These are phyloP conservation scores for Galemys pyrenaicus DNA, from an alignment of 2,113 vertebrate genomes.

Conservation along the genomic window DNA sequence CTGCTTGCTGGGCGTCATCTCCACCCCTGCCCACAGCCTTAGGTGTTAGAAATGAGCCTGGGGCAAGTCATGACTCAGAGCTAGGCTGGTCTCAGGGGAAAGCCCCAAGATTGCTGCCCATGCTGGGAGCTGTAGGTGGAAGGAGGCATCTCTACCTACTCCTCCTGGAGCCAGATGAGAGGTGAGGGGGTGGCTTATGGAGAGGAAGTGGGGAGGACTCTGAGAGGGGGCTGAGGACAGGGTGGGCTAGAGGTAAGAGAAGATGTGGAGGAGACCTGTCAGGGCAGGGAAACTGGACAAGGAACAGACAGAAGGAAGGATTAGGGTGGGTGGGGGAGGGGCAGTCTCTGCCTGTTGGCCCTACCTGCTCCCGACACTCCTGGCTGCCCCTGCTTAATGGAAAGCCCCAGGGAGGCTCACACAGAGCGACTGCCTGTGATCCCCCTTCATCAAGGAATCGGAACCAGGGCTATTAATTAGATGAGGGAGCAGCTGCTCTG, in stretches of 20 bases:
- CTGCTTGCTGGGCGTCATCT: not conserved
- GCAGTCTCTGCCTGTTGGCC: not conserved
- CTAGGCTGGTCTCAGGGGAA: not conserved
- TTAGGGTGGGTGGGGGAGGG: not conserved
- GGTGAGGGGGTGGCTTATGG: no score
- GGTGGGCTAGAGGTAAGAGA: not conserved
- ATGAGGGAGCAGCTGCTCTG: constrained; percentile 51
- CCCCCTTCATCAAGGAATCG: constrained; percentile 32
- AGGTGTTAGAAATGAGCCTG: not conserved
- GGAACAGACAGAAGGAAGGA: not conserved
- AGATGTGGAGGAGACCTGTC: not conserved
- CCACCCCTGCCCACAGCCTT: not conserved
- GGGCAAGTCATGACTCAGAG: not conserved
- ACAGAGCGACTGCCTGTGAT: not conserved
- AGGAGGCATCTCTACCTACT: not conserved
- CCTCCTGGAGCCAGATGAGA: not conserved
- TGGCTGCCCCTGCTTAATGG: not conserved
- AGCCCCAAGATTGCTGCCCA: not conserved
- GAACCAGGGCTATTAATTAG: constrained; percentile 66
- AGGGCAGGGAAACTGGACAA: not conserved
- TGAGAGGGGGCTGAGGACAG: not conserved
- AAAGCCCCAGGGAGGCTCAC: not conserved
- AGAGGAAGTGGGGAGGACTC: not conserved
- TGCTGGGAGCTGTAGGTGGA: not conserved
- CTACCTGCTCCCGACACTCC: not conserved